Percentiles rank a stretch among this genome's conserved stretches.
Evolutionary conservation across 2,888 invertebrate species (phyloP).

Genomic region (Colletes collaris): DNA sequence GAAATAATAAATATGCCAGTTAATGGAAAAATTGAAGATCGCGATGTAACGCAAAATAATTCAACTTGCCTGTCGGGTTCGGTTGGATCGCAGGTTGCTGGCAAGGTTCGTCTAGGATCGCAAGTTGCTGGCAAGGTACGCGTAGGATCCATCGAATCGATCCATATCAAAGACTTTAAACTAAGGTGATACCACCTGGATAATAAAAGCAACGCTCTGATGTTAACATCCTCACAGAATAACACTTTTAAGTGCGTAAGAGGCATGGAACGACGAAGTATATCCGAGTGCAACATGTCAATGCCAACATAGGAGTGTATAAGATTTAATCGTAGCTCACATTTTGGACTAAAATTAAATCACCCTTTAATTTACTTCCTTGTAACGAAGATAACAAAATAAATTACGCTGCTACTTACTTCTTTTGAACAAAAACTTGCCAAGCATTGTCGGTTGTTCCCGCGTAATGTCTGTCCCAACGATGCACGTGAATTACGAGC

Average conservation of each 20-base stretch:
- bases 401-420: slow-evolving; percentile 74
- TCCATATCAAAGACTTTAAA: slow-evolving; percentile 86
- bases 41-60: slow-evolving; percentile 5
- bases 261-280: slow-evolving; percentile 89
- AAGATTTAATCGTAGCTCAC: slow-evolving; percentile 86
- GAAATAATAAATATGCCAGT: slow-evolving; percentile 7
- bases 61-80: slow-evolving; percentile 71
- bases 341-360: slow-evolving; percentile 82
- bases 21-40: background rate
- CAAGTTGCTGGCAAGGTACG: slow-evolving; percentile 68
- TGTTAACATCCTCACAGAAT: slow-evolving; percentile 88
- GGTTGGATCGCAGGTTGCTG: slow-evolving; percentile 70
- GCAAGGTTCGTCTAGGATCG: slow-evolving; percentile 59
- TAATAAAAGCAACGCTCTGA: slow-evolving; percentile 85
- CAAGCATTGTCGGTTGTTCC: slow-evolving; percentile 87
- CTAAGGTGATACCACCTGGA: slow-evolving; percentile 84
- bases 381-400: background rate
- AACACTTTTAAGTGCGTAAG: slow-evolving; percentile 89
- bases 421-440: slow-evolving; percentile 85
- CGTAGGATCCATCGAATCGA: slow-evolving; percentile 84
- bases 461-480: slow-evolving; percentile 86
- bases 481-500: slow-evolving; percentile 89
- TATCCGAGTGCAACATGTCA: slow-evolving; percentile 85
- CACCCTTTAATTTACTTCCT: background rate
- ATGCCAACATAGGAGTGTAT: slow-evolving; percentile 89